Conservation (phyloP, 2,113 vertebrate species). For the Uria aalge region DNA sequence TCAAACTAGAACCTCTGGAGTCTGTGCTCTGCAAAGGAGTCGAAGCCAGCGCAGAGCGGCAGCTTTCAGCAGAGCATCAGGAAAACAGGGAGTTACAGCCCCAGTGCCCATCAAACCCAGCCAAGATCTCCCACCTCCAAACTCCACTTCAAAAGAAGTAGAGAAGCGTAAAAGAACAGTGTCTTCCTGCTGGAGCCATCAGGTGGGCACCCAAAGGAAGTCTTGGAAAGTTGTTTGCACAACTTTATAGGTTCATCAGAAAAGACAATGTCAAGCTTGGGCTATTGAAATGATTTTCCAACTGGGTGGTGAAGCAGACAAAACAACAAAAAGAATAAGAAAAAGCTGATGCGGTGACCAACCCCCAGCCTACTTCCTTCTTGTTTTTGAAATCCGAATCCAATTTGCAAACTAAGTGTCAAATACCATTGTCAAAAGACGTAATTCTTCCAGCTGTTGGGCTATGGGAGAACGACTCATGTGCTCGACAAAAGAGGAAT, state of each 20-base stretch:
- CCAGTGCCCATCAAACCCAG: not conserved
- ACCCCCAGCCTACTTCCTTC: not conserved
- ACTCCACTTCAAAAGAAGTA: not conserved
- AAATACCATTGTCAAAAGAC: not conserved
- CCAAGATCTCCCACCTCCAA: not conserved
- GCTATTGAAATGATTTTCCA: not conserved
- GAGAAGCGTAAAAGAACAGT: not conserved
- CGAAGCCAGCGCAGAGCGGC: not conserved
- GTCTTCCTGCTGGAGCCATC: not conserved
- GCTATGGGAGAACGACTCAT: not conserved
- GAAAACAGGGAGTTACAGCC: not conserved
- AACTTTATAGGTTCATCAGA: not conserved
- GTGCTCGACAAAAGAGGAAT: not conserved
- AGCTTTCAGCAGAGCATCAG: not conserved
- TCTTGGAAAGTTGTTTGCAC: not conserved
- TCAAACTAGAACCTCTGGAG: not conserved
- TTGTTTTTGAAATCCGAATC: conserved; percentile 18
- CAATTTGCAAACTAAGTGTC: conserved; percentile 8
- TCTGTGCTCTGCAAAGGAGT: not conserved
- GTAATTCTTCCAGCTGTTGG: not conserved
- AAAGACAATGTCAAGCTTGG: not conserved
- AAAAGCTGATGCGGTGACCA: not conserved
- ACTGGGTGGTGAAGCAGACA: not conserved
- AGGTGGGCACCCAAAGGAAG: not conserved
- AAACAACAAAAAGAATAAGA: not conserved